A percentile compares a stretch with the other conserved stretches of the same genome.
phyloP scores from a whole-genome alignment of 2,797 vertebrate species.

The Bradypus variegatus region DNA sequence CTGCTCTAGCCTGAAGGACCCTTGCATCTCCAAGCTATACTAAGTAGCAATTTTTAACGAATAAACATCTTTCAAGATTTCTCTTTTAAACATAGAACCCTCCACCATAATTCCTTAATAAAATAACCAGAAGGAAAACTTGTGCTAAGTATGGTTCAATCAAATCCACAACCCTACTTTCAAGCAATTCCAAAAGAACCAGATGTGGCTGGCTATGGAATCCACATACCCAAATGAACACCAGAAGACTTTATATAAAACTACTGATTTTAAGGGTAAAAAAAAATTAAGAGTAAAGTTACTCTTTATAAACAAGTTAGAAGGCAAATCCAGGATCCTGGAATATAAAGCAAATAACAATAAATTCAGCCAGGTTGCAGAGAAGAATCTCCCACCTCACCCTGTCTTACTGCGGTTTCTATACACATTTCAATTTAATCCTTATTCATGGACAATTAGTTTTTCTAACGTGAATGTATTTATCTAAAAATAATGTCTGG shows the following conservation, averaged over 20 bases:
- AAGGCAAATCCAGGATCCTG: conserved; percentile 15
- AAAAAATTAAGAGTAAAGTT: background rate
- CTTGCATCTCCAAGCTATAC: background rate
- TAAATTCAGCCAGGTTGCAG: background rate
- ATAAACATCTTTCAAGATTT: conserved; percentile 32
- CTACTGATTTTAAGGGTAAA: conserved; percentile 25
- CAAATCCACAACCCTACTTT: conserved; percentile 44
- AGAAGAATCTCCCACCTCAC: background rate
- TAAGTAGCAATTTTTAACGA: conserved; percentile 34
- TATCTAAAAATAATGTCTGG: conserved; percentile 27
- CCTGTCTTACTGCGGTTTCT: conserved; percentile 4
- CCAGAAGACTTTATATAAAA: conserved; percentile 17
- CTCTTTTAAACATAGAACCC: conserved; percentile 24
- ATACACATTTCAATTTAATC: background rate
- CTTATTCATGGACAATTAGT: conserved; percentile 15
- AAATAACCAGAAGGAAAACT: conserved; percentile 47
- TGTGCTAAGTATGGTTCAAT: conserved; percentile 29
- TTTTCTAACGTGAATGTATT: conserved; percentile 8
- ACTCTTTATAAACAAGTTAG: conserved; percentile 29
- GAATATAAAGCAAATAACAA: conserved; percentile 33
- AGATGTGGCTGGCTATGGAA: conserved; percentile 28
- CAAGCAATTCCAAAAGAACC: conserved; percentile 47
- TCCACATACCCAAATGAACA: conserved; percentile 40
- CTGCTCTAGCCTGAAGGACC: background rate
- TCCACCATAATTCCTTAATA: conserved; percentile 41